These are phyloP conservation scores for Drosophila gaucha DNA, from an alignment of 2,888 invertebrate species.

Conservation along the genomic window DNA sequence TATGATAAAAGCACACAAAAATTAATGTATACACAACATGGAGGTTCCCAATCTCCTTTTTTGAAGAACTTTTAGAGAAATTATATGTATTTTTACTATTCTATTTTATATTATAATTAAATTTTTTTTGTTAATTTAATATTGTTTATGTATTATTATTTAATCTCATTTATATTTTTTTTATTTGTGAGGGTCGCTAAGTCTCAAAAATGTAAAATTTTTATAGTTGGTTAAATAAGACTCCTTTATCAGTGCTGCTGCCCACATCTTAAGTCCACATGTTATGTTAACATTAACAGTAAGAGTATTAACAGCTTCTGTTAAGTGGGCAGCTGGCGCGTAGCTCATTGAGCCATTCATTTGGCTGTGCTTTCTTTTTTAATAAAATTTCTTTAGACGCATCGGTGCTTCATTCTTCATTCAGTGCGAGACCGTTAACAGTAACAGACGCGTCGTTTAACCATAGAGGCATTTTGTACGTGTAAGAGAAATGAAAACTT, in stretches of 20 bases:
- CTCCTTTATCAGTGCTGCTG: conserved; percentile 1
- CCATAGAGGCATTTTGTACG: conserved; percentile 17
- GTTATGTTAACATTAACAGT: conserved; percentile 25
- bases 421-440: conserved; percentile 80
- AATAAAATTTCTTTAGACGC: conserved; percentile 81
- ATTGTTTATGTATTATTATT: too few relatives aligned
- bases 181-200: background rate
- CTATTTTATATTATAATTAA: background rate
- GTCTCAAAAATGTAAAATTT: background rate
- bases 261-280: conserved; percentile 6
- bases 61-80: too few relatives aligned
- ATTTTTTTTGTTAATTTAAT: too few relatives aligned
- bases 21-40: too few relatives aligned
- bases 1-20: too few relatives aligned
- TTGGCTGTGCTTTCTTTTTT: conserved; percentile 79
- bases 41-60: too few relatives aligned
- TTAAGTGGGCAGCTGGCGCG: conserved; percentile 30
- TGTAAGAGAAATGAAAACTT: conserved; percentile 63
- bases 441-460: conserved; percentile 73
- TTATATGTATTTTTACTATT: background rate
- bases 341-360: conserved; percentile 36
- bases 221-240: background rate
- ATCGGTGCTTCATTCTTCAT: conserved; percentile 77
- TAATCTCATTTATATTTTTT: too few relatives aligned
- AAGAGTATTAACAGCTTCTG: conserved; percentile 27